Base-by-base conservation (phyloP, 2,113 vertebrate genomes). In the Regulus satrapa region DNA sequence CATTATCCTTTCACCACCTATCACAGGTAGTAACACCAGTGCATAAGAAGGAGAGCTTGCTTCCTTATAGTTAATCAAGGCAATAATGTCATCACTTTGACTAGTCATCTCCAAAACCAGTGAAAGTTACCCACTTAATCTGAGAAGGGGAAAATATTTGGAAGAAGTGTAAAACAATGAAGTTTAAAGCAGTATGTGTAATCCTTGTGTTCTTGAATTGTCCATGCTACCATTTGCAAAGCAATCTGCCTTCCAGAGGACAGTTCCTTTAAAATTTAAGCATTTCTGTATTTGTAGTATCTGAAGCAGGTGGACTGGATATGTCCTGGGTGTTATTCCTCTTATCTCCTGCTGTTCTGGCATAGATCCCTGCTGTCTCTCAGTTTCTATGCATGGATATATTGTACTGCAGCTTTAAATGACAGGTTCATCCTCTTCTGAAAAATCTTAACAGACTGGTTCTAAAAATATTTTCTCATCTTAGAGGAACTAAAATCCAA, bases 381-480 rank as follows among this genome's bases (percentile, higher is more conserved):
- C 2, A 1, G 8, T 88, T 93, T 67, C 67, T 89, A 32, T 45
- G 1, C 40, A 29, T 11, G 29, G 68, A 54, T 29, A 19, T 66
- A 40, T 79, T 79, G 84, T 3, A 41, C 34, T 55, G 68, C 49
- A 85, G 43, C 52, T 92, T 91, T 97, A 92, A 95, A 81, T 48
- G 72, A 40, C 10, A 43, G 18, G 24, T 48, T 76, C 56, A 63
- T 67, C 20, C 20, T 74, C 31, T 86, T 13, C 28, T 17, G 3
- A 40, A 20, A 95, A 84, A 90, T 68, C 25, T 78, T 85, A 81
- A 62, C 5, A 6, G 55, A 38, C 14, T 77, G 52, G 26, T 85
- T 95, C 92, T 94, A 81, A 82, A 79, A 89, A 58, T 76, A 68
- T 66, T 68, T 92, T 92, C n/a, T 41, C 64, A 36, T 92, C 93